Conservation (phyloP, 2,797 vertebrate species). For the Ceyx erithaca region DNA sequence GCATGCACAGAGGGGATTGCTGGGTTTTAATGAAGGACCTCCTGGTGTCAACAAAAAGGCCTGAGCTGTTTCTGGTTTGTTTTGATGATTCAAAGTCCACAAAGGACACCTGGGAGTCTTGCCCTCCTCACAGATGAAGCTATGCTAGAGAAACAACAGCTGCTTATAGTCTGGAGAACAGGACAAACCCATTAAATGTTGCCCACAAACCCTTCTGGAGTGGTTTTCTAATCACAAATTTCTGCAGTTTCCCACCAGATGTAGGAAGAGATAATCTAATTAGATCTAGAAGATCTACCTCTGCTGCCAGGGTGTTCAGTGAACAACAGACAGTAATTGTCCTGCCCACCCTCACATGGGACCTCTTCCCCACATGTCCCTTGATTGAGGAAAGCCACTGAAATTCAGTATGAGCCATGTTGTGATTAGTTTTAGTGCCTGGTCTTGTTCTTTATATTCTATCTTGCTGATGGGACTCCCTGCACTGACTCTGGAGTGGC, state of each 20-base stretch:
- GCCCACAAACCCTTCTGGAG: background rate
- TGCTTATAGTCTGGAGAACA: background rate
- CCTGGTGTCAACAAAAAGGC: background rate
- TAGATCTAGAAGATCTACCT: background rate
- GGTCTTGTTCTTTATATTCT: background rate
- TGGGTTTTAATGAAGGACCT: background rate
- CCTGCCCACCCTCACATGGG: background rate
- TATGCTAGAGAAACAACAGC: background rate
- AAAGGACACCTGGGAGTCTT: background rate
- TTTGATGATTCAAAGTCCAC: background rate
- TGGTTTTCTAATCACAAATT: background rate
- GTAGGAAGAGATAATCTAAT: background rate
- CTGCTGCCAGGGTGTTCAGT: background rate
- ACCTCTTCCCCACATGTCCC: background rate
- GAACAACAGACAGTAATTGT: background rate
- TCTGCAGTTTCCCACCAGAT: accelerated
- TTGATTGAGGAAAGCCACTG: background rate
- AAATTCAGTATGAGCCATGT: background rate
- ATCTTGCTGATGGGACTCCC: background rate
- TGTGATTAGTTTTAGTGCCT: background rate
- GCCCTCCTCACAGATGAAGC: accelerated
- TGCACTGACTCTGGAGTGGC: accelerated
- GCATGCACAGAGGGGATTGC: accelerated
- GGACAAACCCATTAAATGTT: background rate
- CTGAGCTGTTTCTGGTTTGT: background rate